These are phyloP conservation scores for Clarias fuscus DNA, from an alignment of 2,797 vertebrate species.

Conservation along the genomic window DNA sequence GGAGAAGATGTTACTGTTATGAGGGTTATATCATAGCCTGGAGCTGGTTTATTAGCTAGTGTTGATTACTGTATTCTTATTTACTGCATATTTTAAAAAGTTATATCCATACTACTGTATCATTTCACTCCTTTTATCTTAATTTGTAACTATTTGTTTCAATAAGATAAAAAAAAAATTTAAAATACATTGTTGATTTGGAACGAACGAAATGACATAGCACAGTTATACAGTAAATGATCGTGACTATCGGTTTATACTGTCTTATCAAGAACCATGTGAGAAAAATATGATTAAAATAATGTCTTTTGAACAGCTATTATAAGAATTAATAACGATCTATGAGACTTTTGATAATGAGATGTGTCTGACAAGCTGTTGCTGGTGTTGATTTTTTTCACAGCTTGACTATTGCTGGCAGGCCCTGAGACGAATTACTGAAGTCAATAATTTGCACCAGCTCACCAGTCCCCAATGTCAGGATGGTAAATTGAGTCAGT, in stretches of 20 bases:
- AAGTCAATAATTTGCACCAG: conserved; percentile 41
- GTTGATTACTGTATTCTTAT: neutral
- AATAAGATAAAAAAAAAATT: neutral
- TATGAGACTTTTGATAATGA: conserved; percentile 14
- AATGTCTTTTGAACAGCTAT: neutral
- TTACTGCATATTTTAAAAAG: neutral
- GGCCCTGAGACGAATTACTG: conserved; percentile 31
- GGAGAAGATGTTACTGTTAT: too few species aligned
- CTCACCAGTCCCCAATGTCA: conserved; percentile 23
- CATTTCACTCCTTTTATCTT: neutral
- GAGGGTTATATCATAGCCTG: neutral
- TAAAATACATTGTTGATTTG: neutral
- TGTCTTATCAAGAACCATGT: neutral
- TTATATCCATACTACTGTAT: neutral
- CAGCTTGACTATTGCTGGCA: conserved; percentile 6
- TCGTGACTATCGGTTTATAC: neutral
- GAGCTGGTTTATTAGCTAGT: neutral
- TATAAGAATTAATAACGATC: neutral
- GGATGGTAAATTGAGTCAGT: conserved; percentile 36
- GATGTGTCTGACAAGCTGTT: conserved; percentile 27
- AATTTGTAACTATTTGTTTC: neutral
- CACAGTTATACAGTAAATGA: neutral
- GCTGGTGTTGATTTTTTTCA: conserved; percentile 36
- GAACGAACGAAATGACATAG: neutral
- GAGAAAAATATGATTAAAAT: neutral